phyloP scores from a whole-genome alignment of 2,888 invertebrate genomes.

The Troides oblongomaculatus region DNA sequence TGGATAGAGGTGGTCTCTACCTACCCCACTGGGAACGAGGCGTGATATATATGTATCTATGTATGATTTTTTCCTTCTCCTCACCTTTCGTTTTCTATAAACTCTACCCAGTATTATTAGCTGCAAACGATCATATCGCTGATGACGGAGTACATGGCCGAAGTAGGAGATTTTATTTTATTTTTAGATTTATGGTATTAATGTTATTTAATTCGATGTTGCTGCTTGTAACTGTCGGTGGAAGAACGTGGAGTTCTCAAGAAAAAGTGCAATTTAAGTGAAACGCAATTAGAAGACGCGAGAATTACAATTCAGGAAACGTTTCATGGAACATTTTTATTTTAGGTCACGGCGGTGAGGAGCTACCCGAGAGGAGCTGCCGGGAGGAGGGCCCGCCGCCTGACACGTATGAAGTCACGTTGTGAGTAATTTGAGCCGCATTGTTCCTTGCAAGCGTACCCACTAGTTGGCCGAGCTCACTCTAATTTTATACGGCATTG shows the following conservation, averaged over 20 bases:
- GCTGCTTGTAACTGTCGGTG: neutral
- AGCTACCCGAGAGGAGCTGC: conserved; percentile 5
- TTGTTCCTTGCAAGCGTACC: conserved; percentile 18
- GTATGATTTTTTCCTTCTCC: too few species aligned
- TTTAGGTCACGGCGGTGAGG: conserved; percentile 21
- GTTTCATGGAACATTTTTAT: conserved; percentile 19
- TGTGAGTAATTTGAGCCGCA: conserved; percentile 22
- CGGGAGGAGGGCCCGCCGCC: neutral
- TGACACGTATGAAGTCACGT: conserved; percentile 23
- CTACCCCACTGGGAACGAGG: too few species aligned
- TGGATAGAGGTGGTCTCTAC: too few species aligned
- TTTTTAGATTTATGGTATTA: neutral
- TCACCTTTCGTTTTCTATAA: too few species aligned
- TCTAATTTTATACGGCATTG: conserved; percentile 2
- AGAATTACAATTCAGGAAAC: conserved; percentile 5
- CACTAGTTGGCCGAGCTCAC: conserved; percentile 10
- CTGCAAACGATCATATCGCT: too few species aligned
- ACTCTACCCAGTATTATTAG: too few species aligned
- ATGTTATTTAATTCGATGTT: neutral
- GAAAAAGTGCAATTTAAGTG: neutral
- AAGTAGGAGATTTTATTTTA: too few species aligned
- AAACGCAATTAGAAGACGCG: conserved; percentile 1
- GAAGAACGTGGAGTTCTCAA: neutral
- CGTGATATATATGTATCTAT: too few species aligned
- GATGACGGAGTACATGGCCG: too few species aligned